Conservation (phyloP, 2,797 vertebrate species). For the Dallia pectoralis region DNA sequence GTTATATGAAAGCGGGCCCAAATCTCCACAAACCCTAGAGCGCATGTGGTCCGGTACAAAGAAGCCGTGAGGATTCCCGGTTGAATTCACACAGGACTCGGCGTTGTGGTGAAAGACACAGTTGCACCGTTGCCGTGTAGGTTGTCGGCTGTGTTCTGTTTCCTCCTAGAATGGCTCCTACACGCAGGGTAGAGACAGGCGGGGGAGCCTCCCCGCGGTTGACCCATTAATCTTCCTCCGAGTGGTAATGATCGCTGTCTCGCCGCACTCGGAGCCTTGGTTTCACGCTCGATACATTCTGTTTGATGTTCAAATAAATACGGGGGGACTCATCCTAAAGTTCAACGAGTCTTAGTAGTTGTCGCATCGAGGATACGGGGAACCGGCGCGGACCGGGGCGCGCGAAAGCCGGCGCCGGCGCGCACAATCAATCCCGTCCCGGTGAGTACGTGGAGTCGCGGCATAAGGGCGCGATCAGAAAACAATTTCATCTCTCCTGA, state of each 20-base stretch:
- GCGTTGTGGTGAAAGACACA: neutral
- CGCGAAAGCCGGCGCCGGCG: conserved; percentile 42
- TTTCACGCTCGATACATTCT: conserved; percentile 43
- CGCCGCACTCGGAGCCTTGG: conserved; percentile 27
- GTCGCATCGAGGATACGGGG: conserved; percentile 30
- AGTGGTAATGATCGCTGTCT: conserved; percentile 57
- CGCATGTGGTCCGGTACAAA: neutral
- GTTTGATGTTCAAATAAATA: conserved; percentile 70
- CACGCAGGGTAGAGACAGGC: conserved; percentile 14
- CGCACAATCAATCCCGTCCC: conserved; percentile 31
- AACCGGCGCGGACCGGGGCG: conserved; percentile 19
- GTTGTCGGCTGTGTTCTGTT: conserved; percentile 34
- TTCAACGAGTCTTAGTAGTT: conserved; percentile 57
- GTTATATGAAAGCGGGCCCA: neutral
- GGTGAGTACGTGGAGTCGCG: conserved; percentile 34
- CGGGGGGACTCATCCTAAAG: conserved; percentile 42
- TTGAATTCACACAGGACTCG: conserved; percentile 3
- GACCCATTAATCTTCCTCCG: conserved; percentile 63
- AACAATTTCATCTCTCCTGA: neutral
- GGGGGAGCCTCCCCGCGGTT: conserved; percentile 32
- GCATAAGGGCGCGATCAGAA: conserved; percentile 3
- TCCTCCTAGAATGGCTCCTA: conserved; percentile 15
- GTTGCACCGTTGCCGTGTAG: conserved; percentile 18
- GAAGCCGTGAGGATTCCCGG: neutral
- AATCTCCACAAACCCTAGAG: conserved; percentile 19